Evolutionary conservation across 2,797 vertebrate species (phyloP).

Genomic region (Erpetoichthys calabaricus): DNA sequence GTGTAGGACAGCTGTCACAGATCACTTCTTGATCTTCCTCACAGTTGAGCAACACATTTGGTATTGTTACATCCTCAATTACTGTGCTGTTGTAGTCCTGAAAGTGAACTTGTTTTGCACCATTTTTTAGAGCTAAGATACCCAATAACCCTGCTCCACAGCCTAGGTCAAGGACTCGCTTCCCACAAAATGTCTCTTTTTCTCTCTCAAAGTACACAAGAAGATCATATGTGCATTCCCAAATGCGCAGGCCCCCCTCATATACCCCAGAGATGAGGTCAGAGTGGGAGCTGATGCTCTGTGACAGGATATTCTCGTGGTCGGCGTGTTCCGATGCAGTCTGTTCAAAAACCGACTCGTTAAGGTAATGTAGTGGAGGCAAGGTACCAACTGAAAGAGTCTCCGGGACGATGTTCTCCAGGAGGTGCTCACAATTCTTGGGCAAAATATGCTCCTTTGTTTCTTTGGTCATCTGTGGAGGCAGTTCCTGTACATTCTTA

Average conservation of each 20-base stretch:
- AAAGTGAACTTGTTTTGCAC: slow-evolving; percentile 68
- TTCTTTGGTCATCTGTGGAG: slow-evolving; percentile 24
- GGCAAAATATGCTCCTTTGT: slow-evolving; percentile 38
- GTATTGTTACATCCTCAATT: slow-evolving; percentile 75
- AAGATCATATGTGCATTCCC: slow-evolving; percentile 94
- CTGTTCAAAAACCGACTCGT: slow-evolving; percentile 53
- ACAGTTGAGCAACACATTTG: slow-evolving; percentile 66
- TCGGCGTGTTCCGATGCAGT: slow-evolving; percentile 45
- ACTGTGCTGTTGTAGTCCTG: slow-evolving; percentile 91
- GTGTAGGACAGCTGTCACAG: slow-evolving; percentile 18
- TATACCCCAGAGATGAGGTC: slow-evolving; percentile 89
- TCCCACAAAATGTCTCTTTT: slow-evolving; percentile 51
- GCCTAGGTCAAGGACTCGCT: slow-evolving; percentile 75
- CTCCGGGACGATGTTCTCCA: slow-evolving; percentile 43
- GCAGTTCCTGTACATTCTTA: too few species aligned
- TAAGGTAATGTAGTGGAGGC: slow-evolving; percentile 49
- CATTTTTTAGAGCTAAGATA: slow-evolving; percentile 60
- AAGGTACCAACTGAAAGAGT: slow-evolving; percentile 42
- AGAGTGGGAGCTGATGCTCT: slow-evolving; percentile 55
- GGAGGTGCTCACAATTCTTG: slow-evolving; percentile 24
- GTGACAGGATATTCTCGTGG: slow-evolving; percentile 35
- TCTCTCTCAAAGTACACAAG: slow-evolving; percentile 57
- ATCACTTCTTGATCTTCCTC: slow-evolving; percentile 19
- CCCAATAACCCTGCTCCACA: slow-evolving; percentile 85
- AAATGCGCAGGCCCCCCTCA: slow-evolving; percentile 92